Evolutionary conservation across 2,113 vertebrate species (phyloP).

Genomic region (Pygoscelis antarcticus): DNA sequence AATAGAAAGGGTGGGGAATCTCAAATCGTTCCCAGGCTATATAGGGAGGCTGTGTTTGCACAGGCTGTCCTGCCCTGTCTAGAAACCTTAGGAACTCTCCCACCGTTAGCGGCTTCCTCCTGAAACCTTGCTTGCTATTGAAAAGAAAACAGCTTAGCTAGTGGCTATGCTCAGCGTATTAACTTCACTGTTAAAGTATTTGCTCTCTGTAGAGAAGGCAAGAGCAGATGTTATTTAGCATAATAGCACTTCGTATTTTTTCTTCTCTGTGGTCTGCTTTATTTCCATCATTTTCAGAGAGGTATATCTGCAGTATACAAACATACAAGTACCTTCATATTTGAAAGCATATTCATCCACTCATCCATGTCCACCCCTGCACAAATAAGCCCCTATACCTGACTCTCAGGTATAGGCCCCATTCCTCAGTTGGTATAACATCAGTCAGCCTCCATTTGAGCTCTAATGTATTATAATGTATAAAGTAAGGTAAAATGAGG

Average conservation of each 20-base stretch:
- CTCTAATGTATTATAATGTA: background rate
- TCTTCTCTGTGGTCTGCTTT: background rate
- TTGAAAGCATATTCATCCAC: background rate
- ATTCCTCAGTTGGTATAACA: background rate
- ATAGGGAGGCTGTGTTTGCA: conserved; percentile 44
- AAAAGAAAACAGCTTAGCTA: background rate
- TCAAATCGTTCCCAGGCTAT: conserved; percentile 73
- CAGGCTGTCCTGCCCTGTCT: conserved; percentile 33
- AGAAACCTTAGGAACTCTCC: conserved; percentile 7
- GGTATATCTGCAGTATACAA: background rate
- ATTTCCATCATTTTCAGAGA: background rate
- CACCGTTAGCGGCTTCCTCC: background rate
- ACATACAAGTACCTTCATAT: background rate
- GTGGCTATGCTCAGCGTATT: background rate
- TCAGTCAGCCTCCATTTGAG: background rate
- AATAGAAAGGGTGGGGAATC: conserved; percentile 56
- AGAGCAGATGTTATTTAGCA: background rate
- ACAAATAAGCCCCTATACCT: background rate
- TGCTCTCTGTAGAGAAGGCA: background rate
- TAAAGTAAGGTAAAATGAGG: background rate
- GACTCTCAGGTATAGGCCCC: background rate
- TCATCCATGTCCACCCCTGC: background rate
- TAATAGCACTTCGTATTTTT: background rate
- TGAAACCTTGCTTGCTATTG: background rate
- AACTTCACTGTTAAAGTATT: background rate